Base-by-base conservation (phyloP, 2,888 invertebrate genomes). In the Pristionchus japonicus region DNA sequence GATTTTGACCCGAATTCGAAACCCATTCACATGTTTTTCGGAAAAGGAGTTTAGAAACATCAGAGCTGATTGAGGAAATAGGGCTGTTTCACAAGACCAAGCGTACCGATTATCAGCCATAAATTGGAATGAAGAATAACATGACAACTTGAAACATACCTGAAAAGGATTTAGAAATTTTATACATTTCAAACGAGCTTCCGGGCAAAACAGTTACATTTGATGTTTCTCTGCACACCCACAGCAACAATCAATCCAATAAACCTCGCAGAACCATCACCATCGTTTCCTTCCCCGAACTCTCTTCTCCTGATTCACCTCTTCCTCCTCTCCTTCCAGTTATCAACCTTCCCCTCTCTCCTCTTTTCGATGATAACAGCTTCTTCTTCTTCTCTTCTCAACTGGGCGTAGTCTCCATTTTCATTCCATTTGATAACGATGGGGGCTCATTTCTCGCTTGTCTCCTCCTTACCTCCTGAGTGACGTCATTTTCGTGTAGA, bases 371-470 rank as follows among this genome's bases (percentile, higher is more conserved):
- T 83, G 57, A 52, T 61, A 52, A 83, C 83, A 57, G 52, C 83
- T 83, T 61, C 57, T 52, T 82, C 52, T 70, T 70, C 70, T 43
- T 40, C 77, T 37, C 52, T 31, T 27, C 52, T 83, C 83, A 83
- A 82, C 34, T 17, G 77, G 77, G 77, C 77, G 77, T 77, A 47
- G 77, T 47, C 43, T 43, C 77, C 77, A 77, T 77, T 77, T 77
- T 47, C 77, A 77, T 77, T 77, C 77, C 70, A 27, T 77, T 67
- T 67, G 77, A 77, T 77, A 77, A 77, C 37, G 23, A 34, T 34
- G 20, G 20, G 67, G 47, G 31, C 52, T 82, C 47, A 49, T 82
- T 52, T 82, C 52, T 37, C 57, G 23, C 23, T 27, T 52, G 17
- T 15, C 37, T 27, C 17, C 23, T 83, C 57, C 83, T 82, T 47